Percentiles rank a stretch among this genome's conserved stretches.
These are phyloP conservation scores for Rhinella marina DNA, from an alignment of 2,797 vertebrate species.

Conservation along the genomic window DNA sequence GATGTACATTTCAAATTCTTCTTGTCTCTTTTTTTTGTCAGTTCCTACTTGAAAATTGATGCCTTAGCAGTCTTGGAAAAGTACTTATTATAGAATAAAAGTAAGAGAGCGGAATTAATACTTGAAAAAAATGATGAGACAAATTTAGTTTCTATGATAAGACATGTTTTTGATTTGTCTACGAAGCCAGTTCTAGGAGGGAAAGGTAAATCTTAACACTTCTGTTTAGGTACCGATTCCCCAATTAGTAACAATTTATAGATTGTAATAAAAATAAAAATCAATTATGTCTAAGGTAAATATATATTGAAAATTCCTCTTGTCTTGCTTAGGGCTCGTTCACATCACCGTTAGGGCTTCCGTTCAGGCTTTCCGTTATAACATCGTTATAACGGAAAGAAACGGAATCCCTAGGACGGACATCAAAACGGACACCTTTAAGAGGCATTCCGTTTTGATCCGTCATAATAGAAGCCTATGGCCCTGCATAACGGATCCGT, in stretches of 20 bases:
- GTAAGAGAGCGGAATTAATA: background rate
- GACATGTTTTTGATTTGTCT: background rate
- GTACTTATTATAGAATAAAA: slow-evolving; percentile 17
- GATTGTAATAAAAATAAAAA: background rate
- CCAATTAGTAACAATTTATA: background rate
- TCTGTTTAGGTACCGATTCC: background rate
- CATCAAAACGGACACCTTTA: no score
- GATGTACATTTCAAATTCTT: slow-evolving; percentile 31
- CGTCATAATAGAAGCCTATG: no score
- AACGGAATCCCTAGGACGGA: no score
- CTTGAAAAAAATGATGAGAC: background rate
- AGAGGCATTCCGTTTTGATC: no score
- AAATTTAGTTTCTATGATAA: background rate
- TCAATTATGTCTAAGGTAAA: background rate
- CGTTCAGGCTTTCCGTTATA: no score
- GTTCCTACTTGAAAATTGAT: slow-evolving; percentile 16
- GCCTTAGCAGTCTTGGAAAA: background rate
- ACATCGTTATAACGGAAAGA: no score
- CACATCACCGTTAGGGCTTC: no score
- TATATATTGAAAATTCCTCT: no score
- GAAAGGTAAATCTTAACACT: background rate
- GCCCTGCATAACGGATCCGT: no score
- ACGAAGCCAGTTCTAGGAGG: background rate
- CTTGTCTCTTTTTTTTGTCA: slow-evolving; percentile 11
- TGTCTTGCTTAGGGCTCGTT: no score